Base-by-base conservation (phyloP, 2,888 invertebrate genomes). In the Clostera curtula region DNA sequence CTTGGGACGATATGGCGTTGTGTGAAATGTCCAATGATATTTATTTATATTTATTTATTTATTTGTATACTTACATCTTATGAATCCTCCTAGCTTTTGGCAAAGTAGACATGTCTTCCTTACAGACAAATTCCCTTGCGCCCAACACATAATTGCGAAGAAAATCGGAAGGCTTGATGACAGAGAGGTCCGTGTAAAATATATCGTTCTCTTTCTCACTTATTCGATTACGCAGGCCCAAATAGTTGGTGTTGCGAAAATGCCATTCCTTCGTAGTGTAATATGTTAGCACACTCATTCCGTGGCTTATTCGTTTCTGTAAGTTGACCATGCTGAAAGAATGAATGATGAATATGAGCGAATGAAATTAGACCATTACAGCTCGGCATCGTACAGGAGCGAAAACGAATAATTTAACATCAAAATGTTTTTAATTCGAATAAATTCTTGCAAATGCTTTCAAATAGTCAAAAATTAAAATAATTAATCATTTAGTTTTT, bases 201-300 rank as follows among this genome's bases (percentile, higher is more conserved):
- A 79, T 63, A 27, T 87, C 73, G 40, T 90, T 73, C 40, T 92
- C 92, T 12, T 69, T 68, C 0, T 68, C 61, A 3, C 59, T 79
- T 27, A 93, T 54, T 7, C 79, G 70, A 1, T 83, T 62, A 23
- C 80, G 80, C 8, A 92, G 64, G 2, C 83, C 66, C 25, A 73
- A 62, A 41, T 89, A 86, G 35, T 89, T 88, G 3, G 86, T 85
- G 40, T 89, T 90, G 14, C 72, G 83, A 60, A 95, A 95, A 17
- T 87, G 69, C 97, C 97, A 97, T 34, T 90, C 86, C 29, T 92
- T 89, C 3, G 89, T 90, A 0, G 93, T 93, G 71, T 95, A 95
- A 63, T 92, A 94, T 40, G 91, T 89, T 5, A 95, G 72, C 0
- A 93, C 85, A 31, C 84, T 76, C 8, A 90, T 63, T 0, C 91